phyloP scores from a whole-genome alignment of 2,888 invertebrate species.

The Nomada hirtipes region DNA sequence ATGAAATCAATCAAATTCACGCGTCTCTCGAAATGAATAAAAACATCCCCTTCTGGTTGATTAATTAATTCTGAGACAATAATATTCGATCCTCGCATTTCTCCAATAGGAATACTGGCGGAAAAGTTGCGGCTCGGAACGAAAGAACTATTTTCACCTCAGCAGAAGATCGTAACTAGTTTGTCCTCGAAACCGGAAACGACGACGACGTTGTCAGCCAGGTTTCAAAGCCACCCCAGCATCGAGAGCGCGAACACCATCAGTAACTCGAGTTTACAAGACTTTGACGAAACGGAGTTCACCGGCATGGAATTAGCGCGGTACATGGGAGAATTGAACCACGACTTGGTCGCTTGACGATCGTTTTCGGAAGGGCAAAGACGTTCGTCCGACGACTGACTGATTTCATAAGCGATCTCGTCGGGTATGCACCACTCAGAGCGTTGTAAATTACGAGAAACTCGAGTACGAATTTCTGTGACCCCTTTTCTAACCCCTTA shows the following conservation, averaged over 20 bases:
- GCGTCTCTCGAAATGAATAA: no score
- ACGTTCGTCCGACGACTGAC: neutral
- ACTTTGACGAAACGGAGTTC: slow-evolving; percentile 89
- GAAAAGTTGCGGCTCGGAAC: slow-evolving; percentile 77
- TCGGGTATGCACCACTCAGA: neutral
- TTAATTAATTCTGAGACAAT: no score
- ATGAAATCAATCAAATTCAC: no score
- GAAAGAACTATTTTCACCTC: slow-evolving; percentile 80
- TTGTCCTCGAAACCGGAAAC: slow-evolving; percentile 65
- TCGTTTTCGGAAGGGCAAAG: neutral
- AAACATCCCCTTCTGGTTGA: no score
- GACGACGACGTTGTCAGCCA: slow-evolving; percentile 75
- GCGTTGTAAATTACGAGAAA: no score
- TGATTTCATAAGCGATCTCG: neutral
- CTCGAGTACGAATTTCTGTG: no score
- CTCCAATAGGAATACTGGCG: slow-evolving; percentile 71
- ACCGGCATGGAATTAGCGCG: slow-evolving; percentile 89
- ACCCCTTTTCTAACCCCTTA: no score
- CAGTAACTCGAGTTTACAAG: slow-evolving; percentile 91
- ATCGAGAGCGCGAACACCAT: slow-evolving; percentile 86
- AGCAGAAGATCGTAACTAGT: slow-evolving; percentile 42
- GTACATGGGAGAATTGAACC: slow-evolving; percentile 89
- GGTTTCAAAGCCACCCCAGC: slow-evolving; percentile 85
- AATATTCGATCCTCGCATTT: neutral
- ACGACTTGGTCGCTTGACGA: slow-evolving; percentile 76